phyloP scores from a whole-genome alignment of 2,797 vertebrate species.

The Euthynnus affinis region DNA sequence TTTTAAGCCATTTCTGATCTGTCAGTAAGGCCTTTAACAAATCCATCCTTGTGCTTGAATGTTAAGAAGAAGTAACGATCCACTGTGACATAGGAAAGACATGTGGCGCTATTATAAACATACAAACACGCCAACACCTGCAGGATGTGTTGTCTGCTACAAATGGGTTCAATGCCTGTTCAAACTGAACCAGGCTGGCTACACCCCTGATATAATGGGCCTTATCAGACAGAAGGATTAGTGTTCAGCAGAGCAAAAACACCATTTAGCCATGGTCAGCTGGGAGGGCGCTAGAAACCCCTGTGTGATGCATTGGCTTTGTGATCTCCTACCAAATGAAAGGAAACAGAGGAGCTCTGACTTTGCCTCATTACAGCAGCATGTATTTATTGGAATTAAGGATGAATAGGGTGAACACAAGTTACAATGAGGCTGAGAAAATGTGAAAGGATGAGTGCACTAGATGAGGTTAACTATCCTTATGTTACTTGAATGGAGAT shows the following conservation, averaged over 20 bases:
- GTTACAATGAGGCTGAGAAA: conserved; percentile 21
- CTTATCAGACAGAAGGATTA: conserved; percentile 85
- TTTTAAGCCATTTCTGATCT: conserved; percentile 19
- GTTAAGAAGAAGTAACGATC: conserved; percentile 3
- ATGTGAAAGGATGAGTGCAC: conserved; percentile 13
- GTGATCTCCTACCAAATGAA: conserved; percentile 76
- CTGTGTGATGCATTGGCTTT: conserved; percentile 74
- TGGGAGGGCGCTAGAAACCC: conserved; percentile 74
- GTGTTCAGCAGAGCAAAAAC: conserved; percentile 82
- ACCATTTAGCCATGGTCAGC: conserved; percentile 80
- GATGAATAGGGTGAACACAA: conserved; percentile 40
- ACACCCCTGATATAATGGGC: conserved; percentile 74
- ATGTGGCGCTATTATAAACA: conserved; percentile 26
- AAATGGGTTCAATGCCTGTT: conserved; percentile 69
- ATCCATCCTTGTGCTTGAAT: conserved; percentile 41
- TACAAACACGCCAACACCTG: conserved; percentile 37
- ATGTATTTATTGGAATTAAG: conserved; percentile 55
- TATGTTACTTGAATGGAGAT: conserved; percentile 13
- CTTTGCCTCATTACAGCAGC: conserved; percentile 68
- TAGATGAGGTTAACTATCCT: conserved; percentile 25
- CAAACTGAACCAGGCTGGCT: conserved; percentile 59
- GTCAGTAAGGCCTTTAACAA: conserved; percentile 18
- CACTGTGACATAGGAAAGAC: conserved; percentile 38
- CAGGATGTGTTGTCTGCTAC: conserved; percentile 58
- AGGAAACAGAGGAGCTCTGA: conserved; percentile 71